Conservation (phyloP, 2,888 invertebrate species). For the Tenthredo amoena region DNA sequence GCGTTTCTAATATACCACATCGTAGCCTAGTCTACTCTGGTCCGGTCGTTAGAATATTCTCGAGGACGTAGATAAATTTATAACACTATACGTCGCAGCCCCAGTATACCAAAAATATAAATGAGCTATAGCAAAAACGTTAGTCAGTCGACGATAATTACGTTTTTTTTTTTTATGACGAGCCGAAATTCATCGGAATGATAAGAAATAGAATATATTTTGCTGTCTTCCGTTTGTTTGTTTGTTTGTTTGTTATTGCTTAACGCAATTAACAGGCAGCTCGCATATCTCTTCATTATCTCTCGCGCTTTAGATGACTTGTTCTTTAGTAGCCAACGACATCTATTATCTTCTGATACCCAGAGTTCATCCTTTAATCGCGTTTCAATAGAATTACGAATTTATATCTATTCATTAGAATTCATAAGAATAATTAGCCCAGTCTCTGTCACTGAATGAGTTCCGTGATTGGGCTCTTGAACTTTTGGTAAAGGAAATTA, state of each 20-base stretch:
- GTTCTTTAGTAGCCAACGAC: not conserved
- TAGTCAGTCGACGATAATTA: not conserved
- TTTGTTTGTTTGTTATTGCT: not conserved
- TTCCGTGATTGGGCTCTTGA: no score
- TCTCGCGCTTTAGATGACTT: not conserved
- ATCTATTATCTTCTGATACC: not conserved
- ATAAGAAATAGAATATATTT: no score
- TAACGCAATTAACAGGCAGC: not conserved
- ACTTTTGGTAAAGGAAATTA: no score
- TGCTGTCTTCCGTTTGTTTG: no score
- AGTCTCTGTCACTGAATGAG: no score
- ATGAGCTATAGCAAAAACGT: not conserved
- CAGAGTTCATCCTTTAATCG: no score
- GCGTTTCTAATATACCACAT: not conserved
- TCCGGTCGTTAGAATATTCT: not conserved
- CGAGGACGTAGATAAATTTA: slow-evolving; percentile 28
- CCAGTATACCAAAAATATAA: not conserved
- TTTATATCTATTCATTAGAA: not conserved
- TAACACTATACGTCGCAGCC: not conserved
- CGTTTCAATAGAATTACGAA: not conserved
- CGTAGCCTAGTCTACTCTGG: not conserved
- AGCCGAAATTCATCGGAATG: not conserved
- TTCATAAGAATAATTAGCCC: not conserved
- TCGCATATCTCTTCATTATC: not conserved
- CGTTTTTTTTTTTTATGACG: not conserved